These are phyloP conservation scores for Paelopatides confundens DNA, from an alignment of 53 echinoderm and acorn worm species.

Conservation along the genomic window DNA sequence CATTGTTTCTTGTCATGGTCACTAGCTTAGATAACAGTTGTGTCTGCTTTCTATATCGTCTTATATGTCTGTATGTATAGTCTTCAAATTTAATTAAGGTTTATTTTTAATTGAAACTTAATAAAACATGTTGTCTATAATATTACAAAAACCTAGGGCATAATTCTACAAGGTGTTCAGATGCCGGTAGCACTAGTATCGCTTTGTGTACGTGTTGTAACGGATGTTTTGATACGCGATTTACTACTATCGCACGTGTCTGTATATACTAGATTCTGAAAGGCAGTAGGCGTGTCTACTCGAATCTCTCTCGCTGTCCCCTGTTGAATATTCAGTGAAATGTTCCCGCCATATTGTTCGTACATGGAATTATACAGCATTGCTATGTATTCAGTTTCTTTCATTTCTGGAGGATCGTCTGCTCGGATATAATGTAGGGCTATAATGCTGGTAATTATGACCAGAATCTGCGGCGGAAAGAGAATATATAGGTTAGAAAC, in stretches of 20 bases:
- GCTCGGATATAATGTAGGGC: conserved; percentile 23
- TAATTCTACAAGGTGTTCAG: too few species aligned
- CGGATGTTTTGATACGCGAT: too few species aligned
- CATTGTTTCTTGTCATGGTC: too few species aligned
- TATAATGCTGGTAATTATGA: conserved; percentile 28
- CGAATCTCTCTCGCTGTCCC: neutral
- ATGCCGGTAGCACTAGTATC: too few species aligned
- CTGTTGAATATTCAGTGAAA: conserved; percentile 38
- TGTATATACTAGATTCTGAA: conserved; percentile 29
- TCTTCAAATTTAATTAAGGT: too few species aligned
- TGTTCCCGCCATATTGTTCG: conserved; percentile 42
- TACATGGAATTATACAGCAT: conserved; percentile 40
- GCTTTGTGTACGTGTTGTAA: too few species aligned
- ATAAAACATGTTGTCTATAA: too few species aligned
- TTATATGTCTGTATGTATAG: too few species aligned
- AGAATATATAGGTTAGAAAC: neutral
- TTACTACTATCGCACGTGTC: conserved; percentile 30
- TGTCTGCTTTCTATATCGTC: too few species aligned
- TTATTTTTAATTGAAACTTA: too few species aligned
- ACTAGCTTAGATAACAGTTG: too few species aligned
- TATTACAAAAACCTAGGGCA: too few species aligned
- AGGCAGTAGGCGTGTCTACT: conserved; percentile 31
- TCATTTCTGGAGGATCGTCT: neutral
- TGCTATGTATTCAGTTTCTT: conserved; percentile 29
- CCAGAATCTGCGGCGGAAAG: neutral